These are phyloP conservation scores for Daphoenositta chrysoptera DNA, from an alignment of 2,113 vertebrate species.

Conservation along the genomic window DNA sequence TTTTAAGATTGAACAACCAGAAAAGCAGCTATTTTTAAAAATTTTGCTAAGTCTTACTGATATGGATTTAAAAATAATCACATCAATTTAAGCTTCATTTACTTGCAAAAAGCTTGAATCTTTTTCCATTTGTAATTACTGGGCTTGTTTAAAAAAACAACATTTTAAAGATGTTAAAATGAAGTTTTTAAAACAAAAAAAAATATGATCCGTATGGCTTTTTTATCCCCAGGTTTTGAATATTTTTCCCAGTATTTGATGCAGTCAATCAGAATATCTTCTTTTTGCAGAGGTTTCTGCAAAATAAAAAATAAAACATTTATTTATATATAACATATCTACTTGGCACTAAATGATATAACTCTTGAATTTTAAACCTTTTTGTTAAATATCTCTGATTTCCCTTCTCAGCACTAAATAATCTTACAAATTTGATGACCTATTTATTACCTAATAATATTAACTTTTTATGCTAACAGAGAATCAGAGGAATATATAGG, in stretches of 20 bases:
- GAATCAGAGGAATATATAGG: neutral
- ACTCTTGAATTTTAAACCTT: neutral
- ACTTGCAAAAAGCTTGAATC: neutral
- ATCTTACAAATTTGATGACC: neutral
- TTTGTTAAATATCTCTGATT: neutral
- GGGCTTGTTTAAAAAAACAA: neutral
- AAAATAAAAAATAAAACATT: neutral
- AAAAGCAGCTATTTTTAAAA: neutral
- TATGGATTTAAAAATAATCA: neutral
- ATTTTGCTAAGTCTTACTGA: neutral
- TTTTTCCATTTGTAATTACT: neutral
- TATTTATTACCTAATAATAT: neutral
- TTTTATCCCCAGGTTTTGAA: neutral
- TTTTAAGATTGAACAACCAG: neutral
- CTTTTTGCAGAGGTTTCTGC: neutral
- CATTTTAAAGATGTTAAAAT: neutral
- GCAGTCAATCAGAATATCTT: neutral
- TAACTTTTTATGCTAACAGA: neutral
- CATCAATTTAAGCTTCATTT: neutral
- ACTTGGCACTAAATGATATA: neutral
- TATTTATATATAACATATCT: neutral
- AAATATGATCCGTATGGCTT: rapidly evolving
- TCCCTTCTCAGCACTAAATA: neutral
- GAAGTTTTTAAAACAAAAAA: neutral
- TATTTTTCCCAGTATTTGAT: neutral